Evolutionary conservation across 2,888 invertebrate species (phyloP), one percentile per base, ranked within the genome.

Genomic region (Drosophila paramelanica): DNA sequence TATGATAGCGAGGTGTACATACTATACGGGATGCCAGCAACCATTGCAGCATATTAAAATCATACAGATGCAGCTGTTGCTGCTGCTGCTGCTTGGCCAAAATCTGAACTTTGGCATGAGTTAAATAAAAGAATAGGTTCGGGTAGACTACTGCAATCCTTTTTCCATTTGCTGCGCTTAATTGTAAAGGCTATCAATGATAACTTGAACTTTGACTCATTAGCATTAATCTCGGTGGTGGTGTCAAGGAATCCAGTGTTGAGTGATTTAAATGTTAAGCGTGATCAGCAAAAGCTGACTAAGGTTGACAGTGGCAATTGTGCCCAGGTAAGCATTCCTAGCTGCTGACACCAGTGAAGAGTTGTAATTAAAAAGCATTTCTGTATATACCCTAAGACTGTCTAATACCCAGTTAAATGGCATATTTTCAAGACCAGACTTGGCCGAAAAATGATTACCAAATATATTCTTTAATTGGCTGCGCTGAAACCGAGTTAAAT

Each of bases 281-380:
- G 51, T 2, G 27, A 41, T 25, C 7, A 8, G 27, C 45, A 27
- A 60, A n/a, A n/a, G 62, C 52, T 53, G 53, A 43, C 51, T 50
- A 39, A 52, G 46, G 62, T 43, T 45, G 27, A 39, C 38, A 52
- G 42, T 41, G 39, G 10, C 20, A 20, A 25, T 55, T 50, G 8
- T 51, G 52, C 52, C 53, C 38, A 47, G 43, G 23, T 39, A 51
- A 46, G 51, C 36, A 42, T 38, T 39, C 25, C 47, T 23, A 56
- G 33, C 20, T 74, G 75, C 67, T 72, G 77, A 71, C 76, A 53
- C 27, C 20, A 50, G 27, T 38, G 56, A 59, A 72, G 57, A 67
- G 73, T 68, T 57, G 60, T 69, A 73, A 77, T 81, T 74, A 60
- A 49, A 47, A 56, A 59, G 41, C 25, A 59, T 50, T 50, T 36